These are phyloP conservation scores for Sardina pilchardus DNA, from an alignment of 2,113 vertebrate genomes.

Conservation along the genomic window DNA sequence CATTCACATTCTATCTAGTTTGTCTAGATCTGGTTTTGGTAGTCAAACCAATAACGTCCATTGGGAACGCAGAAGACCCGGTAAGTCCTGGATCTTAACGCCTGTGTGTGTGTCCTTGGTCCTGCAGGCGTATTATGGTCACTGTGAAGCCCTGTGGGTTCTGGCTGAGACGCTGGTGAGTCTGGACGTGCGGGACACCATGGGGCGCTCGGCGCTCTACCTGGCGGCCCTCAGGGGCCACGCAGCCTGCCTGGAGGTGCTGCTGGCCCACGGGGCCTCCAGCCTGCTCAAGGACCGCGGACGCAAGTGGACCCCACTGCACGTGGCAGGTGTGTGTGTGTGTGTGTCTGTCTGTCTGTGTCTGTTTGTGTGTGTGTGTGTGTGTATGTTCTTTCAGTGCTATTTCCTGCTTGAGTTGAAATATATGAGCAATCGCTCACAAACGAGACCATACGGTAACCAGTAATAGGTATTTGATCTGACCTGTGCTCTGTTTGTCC, in stretches of 20 bases:
- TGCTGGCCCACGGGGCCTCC: constrained; percentile 87
- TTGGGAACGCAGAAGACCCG: too few relatives aligned
- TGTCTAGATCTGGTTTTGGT: background rate
- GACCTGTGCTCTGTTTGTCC: background rate
- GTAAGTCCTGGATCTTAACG: background rate
- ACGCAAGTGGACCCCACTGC: constrained; percentile 85
- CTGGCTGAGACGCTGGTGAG: constrained; percentile 93
- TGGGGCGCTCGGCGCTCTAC: constrained; percentile 87
- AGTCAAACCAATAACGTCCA: background rate
- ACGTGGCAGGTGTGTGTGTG: constrained; percentile 79
- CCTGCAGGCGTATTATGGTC: constrained; percentile 89
- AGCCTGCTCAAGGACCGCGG: constrained; percentile 82
- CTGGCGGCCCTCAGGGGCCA: constrained; percentile 86
- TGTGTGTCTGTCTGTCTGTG: background rate
- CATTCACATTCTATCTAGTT: background rate
- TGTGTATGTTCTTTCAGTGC: background rate
- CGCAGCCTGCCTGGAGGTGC: constrained; percentile 84
- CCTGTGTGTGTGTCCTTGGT: background rate
- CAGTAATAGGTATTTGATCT: background rate
- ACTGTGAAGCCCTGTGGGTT: constrained; percentile 89
- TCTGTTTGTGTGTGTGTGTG: background rate
- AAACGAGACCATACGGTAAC: too few relatives aligned
- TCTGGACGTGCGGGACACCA: constrained; percentile 86
- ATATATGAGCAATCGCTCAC: too few relatives aligned
- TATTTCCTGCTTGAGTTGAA: too few relatives aligned